Evolutionary conservation across 2,113 vertebrate species (phyloP).

Genomic region (Heterocephalus glaber): DNA sequence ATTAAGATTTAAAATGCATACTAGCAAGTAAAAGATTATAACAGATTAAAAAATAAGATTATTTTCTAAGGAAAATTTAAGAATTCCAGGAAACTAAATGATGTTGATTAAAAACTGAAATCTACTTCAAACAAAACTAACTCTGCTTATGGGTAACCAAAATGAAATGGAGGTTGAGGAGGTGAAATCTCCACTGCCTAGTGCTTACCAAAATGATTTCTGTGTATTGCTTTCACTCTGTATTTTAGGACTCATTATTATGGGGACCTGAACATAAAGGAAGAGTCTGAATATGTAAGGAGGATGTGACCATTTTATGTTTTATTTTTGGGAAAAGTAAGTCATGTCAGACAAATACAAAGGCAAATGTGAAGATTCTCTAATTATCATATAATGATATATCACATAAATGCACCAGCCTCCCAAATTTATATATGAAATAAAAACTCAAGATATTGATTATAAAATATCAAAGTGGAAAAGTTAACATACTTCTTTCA

Average conservation of each 20-base stretch:
- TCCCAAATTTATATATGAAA: neutral
- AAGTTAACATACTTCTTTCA: constrained; percentile 29
- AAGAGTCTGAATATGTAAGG: neutral
- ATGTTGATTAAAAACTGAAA: constrained; percentile 53
- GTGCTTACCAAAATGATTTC: neutral
- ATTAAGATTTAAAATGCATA: constrained; percentile 65
- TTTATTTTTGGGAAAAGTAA: constrained; percentile 3
- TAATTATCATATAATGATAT: neutral
- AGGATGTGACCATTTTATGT: neutral
- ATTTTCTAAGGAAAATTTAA: constrained; percentile 55
- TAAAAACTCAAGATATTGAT: neutral
- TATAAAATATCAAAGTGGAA: neutral
- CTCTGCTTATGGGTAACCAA: neutral
- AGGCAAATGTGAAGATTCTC: neutral
- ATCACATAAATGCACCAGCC: neutral
- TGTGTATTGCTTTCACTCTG: neutral
- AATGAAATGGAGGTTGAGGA: neutral
- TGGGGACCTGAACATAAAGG: neutral
- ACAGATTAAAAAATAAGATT: constrained; percentile 59
- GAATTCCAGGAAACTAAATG: constrained; percentile 34
- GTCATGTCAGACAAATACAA: neutral
- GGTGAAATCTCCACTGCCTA: neutral
- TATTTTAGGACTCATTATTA: neutral
- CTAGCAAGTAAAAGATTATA: constrained; percentile 57
- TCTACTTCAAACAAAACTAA: neutral